These are phyloP conservation scores for Polydrusus cervinus DNA, from an alignment of 2,888 invertebrate genomes.

Conservation along the genomic window DNA sequence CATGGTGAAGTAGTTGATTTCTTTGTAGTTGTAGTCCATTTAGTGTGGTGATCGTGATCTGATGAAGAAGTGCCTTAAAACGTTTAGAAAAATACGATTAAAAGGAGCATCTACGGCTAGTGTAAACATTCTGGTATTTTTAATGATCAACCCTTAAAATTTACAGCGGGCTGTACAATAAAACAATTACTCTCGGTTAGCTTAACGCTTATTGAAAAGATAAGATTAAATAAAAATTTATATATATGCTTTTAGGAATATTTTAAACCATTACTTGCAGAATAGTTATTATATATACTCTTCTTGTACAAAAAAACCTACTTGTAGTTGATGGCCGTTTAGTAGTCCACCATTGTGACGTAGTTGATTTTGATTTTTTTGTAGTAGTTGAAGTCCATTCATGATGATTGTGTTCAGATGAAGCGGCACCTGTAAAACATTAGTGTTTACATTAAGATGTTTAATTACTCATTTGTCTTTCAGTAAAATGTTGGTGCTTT, in stretches of 20 bases:
- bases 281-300: no score
- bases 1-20: conserved; percentile 64
- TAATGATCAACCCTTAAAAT: no score
- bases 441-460: background rate
- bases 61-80: conserved; percentile 35
- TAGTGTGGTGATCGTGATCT: conserved; percentile 47
- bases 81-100: no score
- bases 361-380: conserved; percentile 59
- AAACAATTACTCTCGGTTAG: no score
- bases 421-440: conserved; percentile 27
- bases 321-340: conserved; percentile 42
- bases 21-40: conserved; percentile 62
- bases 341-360: conserved; percentile 64
- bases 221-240: no score
- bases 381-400: conserved; percentile 62
- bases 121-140: no score
- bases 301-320: background rate
- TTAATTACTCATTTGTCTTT: background rate
- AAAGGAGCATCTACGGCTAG: no score
- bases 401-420: conserved; percentile 49
- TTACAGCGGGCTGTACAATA: no score
- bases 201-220: no score
- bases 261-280: no score
- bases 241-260: no score
- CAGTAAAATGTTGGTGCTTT: background rate